phyloP scores from a whole-genome alignment of 23 tunicate species.

The Ciona savignyi region DNA sequence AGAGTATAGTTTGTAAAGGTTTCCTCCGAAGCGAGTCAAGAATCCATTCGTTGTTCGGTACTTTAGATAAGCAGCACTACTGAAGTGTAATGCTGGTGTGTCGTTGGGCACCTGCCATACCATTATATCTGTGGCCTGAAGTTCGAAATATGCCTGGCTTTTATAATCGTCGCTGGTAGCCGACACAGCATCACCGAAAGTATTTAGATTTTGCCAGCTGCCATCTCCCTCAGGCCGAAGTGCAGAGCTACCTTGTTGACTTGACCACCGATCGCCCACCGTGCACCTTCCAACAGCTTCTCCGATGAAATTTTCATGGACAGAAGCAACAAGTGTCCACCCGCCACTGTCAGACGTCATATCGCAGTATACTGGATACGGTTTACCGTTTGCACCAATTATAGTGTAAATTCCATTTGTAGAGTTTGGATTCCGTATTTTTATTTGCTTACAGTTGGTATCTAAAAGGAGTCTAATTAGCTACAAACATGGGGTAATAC shows the following conservation, averaged over 20 bases:
- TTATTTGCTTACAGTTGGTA: slow-evolving; percentile 1
- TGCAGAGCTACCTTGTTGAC: slow-evolving; percentile 37
- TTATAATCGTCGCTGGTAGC: slow-evolving; percentile 68
- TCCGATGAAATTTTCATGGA: slow-evolving; percentile 23
- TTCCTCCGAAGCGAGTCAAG: slow-evolving; percentile 51
- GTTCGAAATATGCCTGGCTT: slow-evolving; percentile 47
- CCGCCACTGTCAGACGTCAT: neutral
- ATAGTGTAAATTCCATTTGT: neutral
- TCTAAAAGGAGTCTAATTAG: too few species aligned
- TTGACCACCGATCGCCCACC: slow-evolving; percentile 57
- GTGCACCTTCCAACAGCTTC: slow-evolving; percentile 33
- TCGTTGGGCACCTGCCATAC: slow-evolving; percentile 63
- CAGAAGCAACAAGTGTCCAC: slow-evolving; percentile 21
- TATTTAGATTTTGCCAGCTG: slow-evolving; percentile 39
- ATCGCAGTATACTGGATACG: slow-evolving; percentile 4
- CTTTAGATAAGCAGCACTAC: slow-evolving; percentile 17
- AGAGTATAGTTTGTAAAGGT: slow-evolving; percentile 27
- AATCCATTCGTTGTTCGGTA: slow-evolving; percentile 41
- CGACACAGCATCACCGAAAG: slow-evolving; percentile 30
- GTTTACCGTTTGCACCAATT: neutral
- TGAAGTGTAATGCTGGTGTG: slow-evolving; percentile 31
- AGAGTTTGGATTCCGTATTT: neutral
- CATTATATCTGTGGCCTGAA: slow-evolving; percentile 50
- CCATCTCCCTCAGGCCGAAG: slow-evolving; percentile 24
- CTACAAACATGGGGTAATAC: too few species aligned